phyloP scores from a whole-genome alignment of 2,113 vertebrate species.

The Nettapus auritus region DNA sequence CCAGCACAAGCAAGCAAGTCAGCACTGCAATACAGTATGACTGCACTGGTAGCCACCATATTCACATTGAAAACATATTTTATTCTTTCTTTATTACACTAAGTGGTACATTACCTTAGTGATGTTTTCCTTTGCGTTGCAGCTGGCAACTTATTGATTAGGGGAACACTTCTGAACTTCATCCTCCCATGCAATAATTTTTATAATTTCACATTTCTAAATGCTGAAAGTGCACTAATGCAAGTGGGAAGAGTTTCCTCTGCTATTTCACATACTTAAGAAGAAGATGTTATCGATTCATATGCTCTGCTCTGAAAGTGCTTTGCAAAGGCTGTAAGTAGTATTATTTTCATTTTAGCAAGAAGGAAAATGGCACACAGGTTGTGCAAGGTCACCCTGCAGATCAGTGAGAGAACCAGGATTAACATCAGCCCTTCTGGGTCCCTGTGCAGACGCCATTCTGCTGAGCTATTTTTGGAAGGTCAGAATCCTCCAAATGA shows the following conservation, averaged over 20 bases:
- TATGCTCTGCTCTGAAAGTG: slow-evolving; percentile 21
- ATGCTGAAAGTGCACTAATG: slow-evolving; percentile 45
- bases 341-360: slow-evolving; percentile 57
- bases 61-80: neutral
- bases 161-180: neutral
- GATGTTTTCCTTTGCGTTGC: slow-evolving; percentile 18
- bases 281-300: slow-evolving; percentile 26
- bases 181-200: slow-evolving; percentile 23
- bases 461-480: slow-evolving; percentile 23
- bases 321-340: slow-evolving; percentile 13
- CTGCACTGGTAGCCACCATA: neutral
- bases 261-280: slow-evolving; percentile 51
- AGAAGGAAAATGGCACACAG: slow-evolving; percentile 19
- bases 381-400: slow-evolving; percentile 17
- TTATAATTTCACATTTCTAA: slow-evolving; percentile 50
- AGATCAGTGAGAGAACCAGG: slow-evolving; percentile 5
- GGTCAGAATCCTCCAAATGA: neutral
- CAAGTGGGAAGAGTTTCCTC: slow-evolving; percentile 38
- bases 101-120: neutral
- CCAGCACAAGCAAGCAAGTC: neutral
- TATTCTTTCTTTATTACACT: slow-evolving; percentile 6
- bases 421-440: slow-evolving; percentile 19
- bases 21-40: neutral
- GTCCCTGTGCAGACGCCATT: neutral
- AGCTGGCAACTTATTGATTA: slow-evolving; percentile 38